A percentile compares a stretch with the other conserved stretches of the same genome.
Evolutionary conservation across 2,113 vertebrate genomes (phyloP).

Genomic region (Heptranchias perlo): DNA sequence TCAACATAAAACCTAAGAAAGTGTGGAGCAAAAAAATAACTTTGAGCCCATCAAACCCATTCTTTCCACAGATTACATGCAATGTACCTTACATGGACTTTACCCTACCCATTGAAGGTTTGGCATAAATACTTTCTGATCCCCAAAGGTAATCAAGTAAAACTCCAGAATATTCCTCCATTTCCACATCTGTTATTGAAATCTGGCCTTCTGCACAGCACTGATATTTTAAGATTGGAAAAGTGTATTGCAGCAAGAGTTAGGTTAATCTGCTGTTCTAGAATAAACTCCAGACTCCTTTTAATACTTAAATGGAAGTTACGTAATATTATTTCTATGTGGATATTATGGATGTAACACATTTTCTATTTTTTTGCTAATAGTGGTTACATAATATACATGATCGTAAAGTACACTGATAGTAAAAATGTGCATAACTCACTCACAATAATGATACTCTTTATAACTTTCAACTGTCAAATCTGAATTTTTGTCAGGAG

Average conservation of each 20-base stretch:
- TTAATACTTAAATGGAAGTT: not conserved
- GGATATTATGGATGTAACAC: not conserved
- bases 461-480: not conserved
- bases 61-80: not conserved
- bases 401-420: not conserved
- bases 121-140: not conserved
- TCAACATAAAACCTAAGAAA: not conserved
- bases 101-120: not conserved
- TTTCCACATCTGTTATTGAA: not conserved
- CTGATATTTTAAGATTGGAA: not conserved
- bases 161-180: not conserved
- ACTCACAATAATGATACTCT: not conserved
- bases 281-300: not conserved
- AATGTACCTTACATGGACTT: not conserved
- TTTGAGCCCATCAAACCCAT: not conserved
- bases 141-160: not conserved
- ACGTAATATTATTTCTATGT: not conserved
- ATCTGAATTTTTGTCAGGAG: not conserved
- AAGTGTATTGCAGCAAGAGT: not conserved
- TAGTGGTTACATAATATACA: not conserved
- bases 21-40: not conserved
- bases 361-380: not conserved
- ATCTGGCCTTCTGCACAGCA: not conserved
- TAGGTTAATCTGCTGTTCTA: not conserved
- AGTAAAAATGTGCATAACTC: not conserved